Evolutionary conservation across 2,888 invertebrate genomes (phyloP).

Genomic region (Heliconius hortense): DNA sequence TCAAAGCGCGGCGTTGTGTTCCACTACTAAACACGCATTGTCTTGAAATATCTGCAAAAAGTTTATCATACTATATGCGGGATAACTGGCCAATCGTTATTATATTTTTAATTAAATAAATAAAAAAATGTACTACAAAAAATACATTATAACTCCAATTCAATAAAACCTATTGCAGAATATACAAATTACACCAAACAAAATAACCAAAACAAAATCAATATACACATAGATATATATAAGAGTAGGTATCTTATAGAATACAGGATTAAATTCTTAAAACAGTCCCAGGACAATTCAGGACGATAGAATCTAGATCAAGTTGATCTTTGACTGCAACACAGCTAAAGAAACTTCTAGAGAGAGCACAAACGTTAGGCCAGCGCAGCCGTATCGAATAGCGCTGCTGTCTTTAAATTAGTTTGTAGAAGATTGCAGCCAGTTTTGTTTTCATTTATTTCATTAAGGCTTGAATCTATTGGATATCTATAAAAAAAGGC

Average conservation of each 20-base stretch:
- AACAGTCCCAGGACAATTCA: slow-evolving; percentile 35
- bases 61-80: too few relatives aligned
- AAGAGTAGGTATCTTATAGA: not conserved
- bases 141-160: too few relatives aligned
- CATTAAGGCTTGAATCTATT: slow-evolving; percentile 15
- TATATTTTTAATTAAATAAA: too few relatives aligned
- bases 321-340: slow-evolving; percentile 37
- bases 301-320: slow-evolving; percentile 33
- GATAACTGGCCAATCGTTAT: too few relatives aligned
- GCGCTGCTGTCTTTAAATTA: slow-evolving; percentile 17
- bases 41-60: too few relatives aligned
- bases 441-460: slow-evolving; percentile 19
- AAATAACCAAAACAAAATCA: too few relatives aligned
- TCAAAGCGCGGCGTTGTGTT: too few relatives aligned
- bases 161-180: too few relatives aligned
- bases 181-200: too few relatives aligned
- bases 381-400: slow-evolving; percentile 15
- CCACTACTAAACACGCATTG: too few relatives aligned
- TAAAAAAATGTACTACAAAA: too few relatives aligned
- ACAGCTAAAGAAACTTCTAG: slow-evolving; percentile 31
- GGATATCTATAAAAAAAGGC: not conserved
- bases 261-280: slow-evolving; percentile 6
- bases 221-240: not conserved
- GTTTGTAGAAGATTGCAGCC: slow-evolving; percentile 7
- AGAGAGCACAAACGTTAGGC: slow-evolving; percentile 26